Percentiles rank a stretch among this genome's conserved stretches.
Evolutionary conservation across 2,888 invertebrate genomes (phyloP).

Genomic region (Spodoptera picta): DNA sequence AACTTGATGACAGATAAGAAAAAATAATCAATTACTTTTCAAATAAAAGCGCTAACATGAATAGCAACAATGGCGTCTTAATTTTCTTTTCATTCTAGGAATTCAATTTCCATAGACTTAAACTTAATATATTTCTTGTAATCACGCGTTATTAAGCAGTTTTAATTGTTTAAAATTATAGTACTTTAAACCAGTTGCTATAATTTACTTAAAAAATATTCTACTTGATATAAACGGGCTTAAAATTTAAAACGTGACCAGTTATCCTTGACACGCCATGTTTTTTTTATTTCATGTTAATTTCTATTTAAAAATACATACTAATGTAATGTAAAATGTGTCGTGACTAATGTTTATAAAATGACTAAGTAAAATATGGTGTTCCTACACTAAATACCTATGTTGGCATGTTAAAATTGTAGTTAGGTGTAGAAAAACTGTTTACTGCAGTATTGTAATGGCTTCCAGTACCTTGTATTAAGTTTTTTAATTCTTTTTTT

Average conservation of each 20-base stretch:
- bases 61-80: too few species aligned
- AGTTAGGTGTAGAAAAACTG: too few species aligned
- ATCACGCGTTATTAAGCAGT: conserved; percentile 2
- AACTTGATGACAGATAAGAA: too few species aligned
- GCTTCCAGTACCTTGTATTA: too few species aligned
- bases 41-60: too few species aligned
- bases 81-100: neutral
- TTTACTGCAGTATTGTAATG: too few species aligned
- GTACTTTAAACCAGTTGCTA: neutral
- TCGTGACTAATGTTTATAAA: neutral
- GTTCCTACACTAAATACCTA: too few species aligned
- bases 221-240: too few species aligned
- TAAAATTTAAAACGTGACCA: conserved; percentile 16
- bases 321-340: neutral
- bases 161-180: conserved; percentile 4
- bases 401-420: too few species aligned
- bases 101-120: conserved; percentile 2
- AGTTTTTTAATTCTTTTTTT: too few species aligned
- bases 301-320: conserved; percentile 18
- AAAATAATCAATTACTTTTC: too few species aligned
- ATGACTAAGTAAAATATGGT: too few species aligned
- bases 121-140: conserved; percentile 1
- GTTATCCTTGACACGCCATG: conserved; percentile 46
- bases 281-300: conserved; percentile 34
- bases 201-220: conserved; percentile 5